Evolutionary conservation across 1,140 invertebrate species (phyloP), one percentile per base, ranked within the genome.

Genomic region (Nylanderia fulva): DNA sequence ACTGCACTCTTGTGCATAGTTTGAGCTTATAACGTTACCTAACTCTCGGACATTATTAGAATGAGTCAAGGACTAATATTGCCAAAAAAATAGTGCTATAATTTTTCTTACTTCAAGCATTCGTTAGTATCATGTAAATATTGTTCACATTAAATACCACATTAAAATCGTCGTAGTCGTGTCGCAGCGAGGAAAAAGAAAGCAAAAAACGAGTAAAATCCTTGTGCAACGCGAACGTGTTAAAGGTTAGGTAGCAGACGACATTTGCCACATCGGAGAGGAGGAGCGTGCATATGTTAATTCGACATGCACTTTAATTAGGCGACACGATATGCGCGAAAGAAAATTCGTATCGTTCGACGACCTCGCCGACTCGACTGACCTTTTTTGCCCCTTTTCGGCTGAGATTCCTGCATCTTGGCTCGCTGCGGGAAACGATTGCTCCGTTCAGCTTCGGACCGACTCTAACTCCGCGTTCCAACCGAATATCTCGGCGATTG

Each of bases 301-400:
- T 29, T 29, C 18, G 9, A 21, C 24, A 48, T 6, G 7, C 4
- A 48, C n/a, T 7, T 77, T 8, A 21, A 21, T 15, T 5, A 39
- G 33, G 68, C 21, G 42, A 42, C 21, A 21, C 6, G 9, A 61
- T 18, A 18, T 63, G 1, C 24, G 36, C 24, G 15, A 52, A 21
- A n/a, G 7, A 7, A 18, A 4, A 13, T 24, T 60, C n/a, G 13
- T 24, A n/a, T 60, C 27, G 42, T 13, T 1, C 36, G 39, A 39
- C 11, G 0, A 64, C 5, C 27, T 33, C 29, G 7, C 1, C 18
- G 18, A 9, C 24, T 33, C 9, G 1, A 11, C 42, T 93, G 82
- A 82, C 90, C 89, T 85, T 92, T 92, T 86, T 92, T 92, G 33
- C 88, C 90, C 80, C 91, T 97, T 91, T 97, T 97, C 74, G 88